Base-by-base conservation (phyloP, 2,797 vertebrate species). In the Coregonus ussuriensis region DNA sequence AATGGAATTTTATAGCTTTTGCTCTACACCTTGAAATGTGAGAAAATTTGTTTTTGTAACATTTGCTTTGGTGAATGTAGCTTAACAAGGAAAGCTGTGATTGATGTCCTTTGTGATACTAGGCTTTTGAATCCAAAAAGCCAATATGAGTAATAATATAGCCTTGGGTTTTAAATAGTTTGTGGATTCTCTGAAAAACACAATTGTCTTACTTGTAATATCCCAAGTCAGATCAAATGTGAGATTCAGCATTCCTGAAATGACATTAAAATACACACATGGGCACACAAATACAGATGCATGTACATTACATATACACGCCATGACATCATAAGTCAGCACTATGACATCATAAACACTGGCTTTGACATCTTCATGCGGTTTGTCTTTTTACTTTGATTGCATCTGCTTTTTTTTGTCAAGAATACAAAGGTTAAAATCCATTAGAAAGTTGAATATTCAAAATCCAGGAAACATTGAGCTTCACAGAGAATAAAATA, bases 281-380 rank as follows among this genome's bases (percentile, higher is more conserved):
- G 89, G 79, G 79, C 82, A 87, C 78, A 83, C 54, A 75, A 86
- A 87, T 74, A 89, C 82, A 80, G 82, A 88, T 82, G 76, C 83
- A 85, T 85, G 76, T 80, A 91, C 87, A 87, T 84, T 87, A 90
- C 87, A 88, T 86, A 87, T 54, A 90, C 89, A 88, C 90, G 84
- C 90, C 71, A 83, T 90, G 91, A 92, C 90, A 90, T 92, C 91
- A 89, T 87, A 76, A 91, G 91, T 92, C 92, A 90, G 90, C 90
- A 83, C 82, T 85, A 82, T 93, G 92, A 93, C 90, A 88, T 92
- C 90, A 87, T 89, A 81, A 82, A 90, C 87, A 88, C 90, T 87
- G 91, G 89, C 90, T 89, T 84, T 88, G 89, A 93, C 90, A 88
- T 91, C 83, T 71, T 91, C 92, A 91, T 92, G 92, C 90, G 83